Conservation (phyloP, 2,113 vertebrate genomes). For the Aldabrachelys gigantea region DNA sequence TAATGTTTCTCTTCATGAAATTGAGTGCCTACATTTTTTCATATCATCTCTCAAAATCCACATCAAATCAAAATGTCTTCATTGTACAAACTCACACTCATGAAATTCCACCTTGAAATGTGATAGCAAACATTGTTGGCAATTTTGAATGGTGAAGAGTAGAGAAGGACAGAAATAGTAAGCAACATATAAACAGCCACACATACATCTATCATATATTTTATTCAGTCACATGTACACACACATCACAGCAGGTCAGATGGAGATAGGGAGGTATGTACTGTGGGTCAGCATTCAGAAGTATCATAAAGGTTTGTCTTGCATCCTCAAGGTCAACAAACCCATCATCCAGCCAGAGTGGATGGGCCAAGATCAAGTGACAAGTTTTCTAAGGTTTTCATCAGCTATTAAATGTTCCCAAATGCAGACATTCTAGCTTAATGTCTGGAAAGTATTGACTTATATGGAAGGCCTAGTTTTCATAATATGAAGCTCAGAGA, state of each 20-base stretch:
- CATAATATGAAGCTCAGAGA: background rate
- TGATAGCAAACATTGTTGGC: background rate
- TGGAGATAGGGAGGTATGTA: background rate
- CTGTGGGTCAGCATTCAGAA: background rate
- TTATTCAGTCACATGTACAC: too few species aligned
- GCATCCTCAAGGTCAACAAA: background rate
- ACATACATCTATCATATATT: too few species aligned
- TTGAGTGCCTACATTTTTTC: background rate
- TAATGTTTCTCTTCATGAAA: background rate
- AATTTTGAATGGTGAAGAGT: background rate
- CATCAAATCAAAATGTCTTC: background rate
- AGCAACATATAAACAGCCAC: too few species aligned
- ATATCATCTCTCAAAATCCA: background rate
- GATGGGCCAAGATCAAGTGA: background rate
- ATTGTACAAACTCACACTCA: background rate
- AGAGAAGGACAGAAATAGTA: background rate
- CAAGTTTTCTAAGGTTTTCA: background rate
- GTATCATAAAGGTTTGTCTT: background rate
- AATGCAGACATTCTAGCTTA: background rate
- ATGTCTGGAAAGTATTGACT: background rate
- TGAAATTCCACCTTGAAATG: background rate
- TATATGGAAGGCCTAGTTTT: background rate
- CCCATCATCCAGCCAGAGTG: background rate
- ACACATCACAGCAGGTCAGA: background rate
- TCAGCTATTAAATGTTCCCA: background rate